Base-by-base conservation (phyloP, 2,888 invertebrate species). In the Volucella bombylans region DNA sequence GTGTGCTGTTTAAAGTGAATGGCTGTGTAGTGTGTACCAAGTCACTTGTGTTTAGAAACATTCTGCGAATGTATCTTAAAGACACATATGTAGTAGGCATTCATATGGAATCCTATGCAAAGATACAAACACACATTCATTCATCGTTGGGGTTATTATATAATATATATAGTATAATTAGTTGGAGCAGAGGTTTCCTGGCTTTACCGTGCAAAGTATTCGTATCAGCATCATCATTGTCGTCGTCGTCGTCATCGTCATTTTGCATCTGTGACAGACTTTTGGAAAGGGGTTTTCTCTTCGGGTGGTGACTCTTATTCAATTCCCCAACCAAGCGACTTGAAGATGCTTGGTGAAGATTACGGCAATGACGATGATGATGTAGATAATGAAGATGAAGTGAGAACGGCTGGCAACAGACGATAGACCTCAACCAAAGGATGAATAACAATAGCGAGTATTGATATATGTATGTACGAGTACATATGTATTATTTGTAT, bases 161-260 rank as follows among this genome's bases (percentile, higher is more conserved):
- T 55, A 31, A n/a, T 69, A 71, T 9, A 23, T 23, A 23, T 59
- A 52, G 59, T 65, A 23, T 69, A 71, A 78, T 64, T 57, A 64
- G 62, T 64, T 71, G 57, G 11, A 64, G 23, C 50, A 62, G 54
- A 54, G 23, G 47, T 55, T 62, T 38, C 39, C 54, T 39, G 54
- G 11, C 18, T 23, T 23, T 23, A 23, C 18, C 18, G 10, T 14
- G 18, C 9, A 6, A 39, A 8, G 15, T 47, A 15, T 9, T 50
- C 65, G 10, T 18, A 38, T 50, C 10, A 52, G 38, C 43, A 43
- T 52, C 50, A 45, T 10, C 50, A 76, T 47, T 14, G 39, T 57
- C 57, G 15, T 57, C 39, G 15, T 57, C 47, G 18, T 18, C 52
- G 8, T 68, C 31, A 9, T 61, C 43, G 4, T 45, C 45, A 41